A percentile compares a stretch with the other conserved stretches of the same genome.
These are phyloP conservation scores for Atherinomorus stipes DNA, from an alignment of 2,113 vertebrate species.

Conservation along the genomic window DNA sequence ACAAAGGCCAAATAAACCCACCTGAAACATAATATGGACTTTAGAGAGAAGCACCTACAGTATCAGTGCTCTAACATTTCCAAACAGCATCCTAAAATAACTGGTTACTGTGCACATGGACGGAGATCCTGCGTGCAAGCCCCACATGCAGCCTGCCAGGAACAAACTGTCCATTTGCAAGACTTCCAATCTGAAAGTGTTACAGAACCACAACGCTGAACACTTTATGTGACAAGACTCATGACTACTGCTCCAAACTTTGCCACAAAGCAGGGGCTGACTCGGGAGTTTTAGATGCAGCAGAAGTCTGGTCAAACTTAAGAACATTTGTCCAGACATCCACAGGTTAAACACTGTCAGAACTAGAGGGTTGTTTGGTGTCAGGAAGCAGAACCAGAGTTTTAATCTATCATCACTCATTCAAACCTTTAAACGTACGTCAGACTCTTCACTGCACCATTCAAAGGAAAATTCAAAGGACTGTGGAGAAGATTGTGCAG, in stretches of 20 bases:
- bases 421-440: no score
- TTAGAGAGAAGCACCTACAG: not conserved
- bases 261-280: constrained; percentile 8
- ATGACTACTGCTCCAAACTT: not conserved
- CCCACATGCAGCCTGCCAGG: not conserved
- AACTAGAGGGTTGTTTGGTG: no score
- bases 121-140: not conserved
- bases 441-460: no score
- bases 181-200: not conserved
- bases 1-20: constrained; percentile 5
- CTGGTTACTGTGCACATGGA: not conserved
- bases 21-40: constrained; percentile 1
- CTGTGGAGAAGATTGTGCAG: no score
- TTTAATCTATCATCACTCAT: no score
- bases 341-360: no score
- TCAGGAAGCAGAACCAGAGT: no score
- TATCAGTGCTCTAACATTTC: constrained; percentile 22
- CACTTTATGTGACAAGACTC: constrained; percentile 10
- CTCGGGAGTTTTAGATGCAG: not conserved
- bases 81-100: constrained; percentile 31
- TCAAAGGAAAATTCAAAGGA: no score
- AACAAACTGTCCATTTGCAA: not conserved
- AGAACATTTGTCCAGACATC: no score
- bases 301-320: not conserved
- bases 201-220: not conserved